Percentiles rank a stretch among this genome's conserved stretches.
phyloP scores from a whole-genome alignment of 2,113 vertebrate genomes.

The Cheilinus undulatus region DNA sequence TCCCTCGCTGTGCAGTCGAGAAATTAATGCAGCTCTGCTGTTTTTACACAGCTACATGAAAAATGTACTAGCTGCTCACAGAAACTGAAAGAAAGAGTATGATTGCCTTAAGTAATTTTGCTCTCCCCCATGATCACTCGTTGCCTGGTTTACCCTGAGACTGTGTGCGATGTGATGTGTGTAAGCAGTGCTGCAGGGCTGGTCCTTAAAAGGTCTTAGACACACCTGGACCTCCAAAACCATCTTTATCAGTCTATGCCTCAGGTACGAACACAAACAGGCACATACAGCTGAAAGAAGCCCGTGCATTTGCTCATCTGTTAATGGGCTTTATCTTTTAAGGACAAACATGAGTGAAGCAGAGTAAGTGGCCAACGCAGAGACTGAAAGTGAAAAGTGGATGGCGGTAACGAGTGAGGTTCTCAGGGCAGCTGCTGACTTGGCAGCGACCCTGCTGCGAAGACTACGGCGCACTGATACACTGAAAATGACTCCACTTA shows the following conservation, averaged over 20 bases:
- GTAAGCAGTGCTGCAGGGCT: conserved; percentile 2
- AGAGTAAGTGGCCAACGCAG: background rate
- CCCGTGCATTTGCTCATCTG: conserved; percentile 6
- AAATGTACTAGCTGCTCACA: conserved; percentile 15
- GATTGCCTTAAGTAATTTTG: conserved; percentile 10
- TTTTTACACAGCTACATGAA: conserved; percentile 6
- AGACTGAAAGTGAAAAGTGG: conserved; percentile 20
- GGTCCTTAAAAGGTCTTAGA: conserved; percentile 10
- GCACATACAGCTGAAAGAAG: conserved; percentile 12
- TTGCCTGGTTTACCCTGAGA: conserved; percentile 7
- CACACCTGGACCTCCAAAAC: conserved; percentile 46
- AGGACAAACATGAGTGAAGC: conserved; percentile 20
- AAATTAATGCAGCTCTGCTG: background rate
- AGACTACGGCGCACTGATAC: background rate
- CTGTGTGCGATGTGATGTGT: conserved; percentile 21
- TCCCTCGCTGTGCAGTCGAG: background rate
- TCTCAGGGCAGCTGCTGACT: conserved; percentile 44
- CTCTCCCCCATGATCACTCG: conserved; percentile 4
- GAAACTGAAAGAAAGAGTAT: conserved; percentile 9
- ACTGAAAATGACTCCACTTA: conserved; percentile 18
- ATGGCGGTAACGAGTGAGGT: conserved; percentile 33
- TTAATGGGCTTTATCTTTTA: conserved; percentile 43
- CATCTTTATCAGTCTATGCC: conserved; percentile 48
- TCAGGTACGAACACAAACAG: conserved; percentile 10
- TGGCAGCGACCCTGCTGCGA: conserved; percentile 27